Evolutionary conservation across 2,888 invertebrate genomes (phyloP).

Genomic region (Athalia cordata): DNA sequence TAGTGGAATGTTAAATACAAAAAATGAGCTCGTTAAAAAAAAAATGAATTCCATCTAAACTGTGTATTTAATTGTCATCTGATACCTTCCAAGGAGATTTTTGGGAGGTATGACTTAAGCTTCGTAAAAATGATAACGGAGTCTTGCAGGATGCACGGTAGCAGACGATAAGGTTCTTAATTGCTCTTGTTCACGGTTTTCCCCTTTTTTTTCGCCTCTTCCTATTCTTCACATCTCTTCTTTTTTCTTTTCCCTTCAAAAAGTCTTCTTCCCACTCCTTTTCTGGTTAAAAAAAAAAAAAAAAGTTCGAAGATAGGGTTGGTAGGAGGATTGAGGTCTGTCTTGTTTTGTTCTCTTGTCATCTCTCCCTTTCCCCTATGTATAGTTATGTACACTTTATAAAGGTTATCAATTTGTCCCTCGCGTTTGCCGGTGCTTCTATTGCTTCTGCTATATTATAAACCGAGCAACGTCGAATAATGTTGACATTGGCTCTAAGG

Average conservation of each 20-base stretch:
- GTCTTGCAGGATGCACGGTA: constrained; percentile 53
- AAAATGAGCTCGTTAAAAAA: too few species aligned
- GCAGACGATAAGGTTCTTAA: constrained; percentile 62
- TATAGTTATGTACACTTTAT: background rate
- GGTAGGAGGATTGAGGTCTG: background rate
- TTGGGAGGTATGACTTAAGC: constrained; percentile 52
- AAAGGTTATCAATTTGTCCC: constrained; percentile 40
- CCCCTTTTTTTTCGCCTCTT: background rate
- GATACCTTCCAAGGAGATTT: too few species aligned
- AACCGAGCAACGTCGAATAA: background rate
- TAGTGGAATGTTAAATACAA: too few species aligned
- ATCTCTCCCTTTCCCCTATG: background rate
- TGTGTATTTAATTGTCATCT: too few species aligned
- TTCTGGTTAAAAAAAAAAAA: background rate
- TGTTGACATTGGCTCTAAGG: constrained; percentile 10
- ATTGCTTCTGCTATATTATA: too few species aligned
- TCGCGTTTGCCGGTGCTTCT: background rate
- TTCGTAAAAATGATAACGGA: constrained; percentile 63
- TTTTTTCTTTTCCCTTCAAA: background rate
- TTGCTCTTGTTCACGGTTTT: constrained; percentile 45
- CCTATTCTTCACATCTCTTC: background rate
- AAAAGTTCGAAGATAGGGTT: background rate
- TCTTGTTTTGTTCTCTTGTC: background rate
- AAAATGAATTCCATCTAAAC: too few species aligned
- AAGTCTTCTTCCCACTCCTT: background rate